Base-by-base conservation (phyloP, 2,797 vertebrate species). In the Lophotriccus pileatus region DNA sequence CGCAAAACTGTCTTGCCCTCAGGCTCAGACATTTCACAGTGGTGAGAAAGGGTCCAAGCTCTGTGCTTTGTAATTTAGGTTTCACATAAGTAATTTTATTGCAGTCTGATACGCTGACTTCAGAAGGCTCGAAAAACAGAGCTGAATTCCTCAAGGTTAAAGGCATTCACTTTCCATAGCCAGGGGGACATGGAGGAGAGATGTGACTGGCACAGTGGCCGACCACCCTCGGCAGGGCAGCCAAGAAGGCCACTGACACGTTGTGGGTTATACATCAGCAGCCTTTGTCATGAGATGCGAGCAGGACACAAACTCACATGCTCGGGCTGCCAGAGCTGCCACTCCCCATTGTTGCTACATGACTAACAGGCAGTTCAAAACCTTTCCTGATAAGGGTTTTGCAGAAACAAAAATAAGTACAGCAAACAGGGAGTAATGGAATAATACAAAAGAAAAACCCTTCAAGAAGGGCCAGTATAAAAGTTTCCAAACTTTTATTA, bases 301-400 rank as follows among this genome's bases (percentile, higher is more conserved):
- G 50, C 2, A 1, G 76, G 49, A 47, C 85, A 85, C 55, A 50
- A 63, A 24, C 47, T 46, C 12, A 1, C 34, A 3, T 1, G 63
- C 67, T 89, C 0, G 6, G 6, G 67, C 24, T 74, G 28, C 27
- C 68, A 30, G 47, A 52, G 4, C 56, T 80, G 83, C 85, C 92
- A 22, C 90, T 95, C 93, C 90, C 49, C 90, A 66, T 93, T 14
- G 22, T 89, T 93, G 77, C 53, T 53, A 20, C 50, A 4, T 92
- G 90, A 96, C 77, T 95, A 89, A 94, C 15, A 34, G 83, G 63
- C 75, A 78, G 58, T 13, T 78, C 58, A 30, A 77, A 89, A 49
- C 58, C 77, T 60, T 43, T 20, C 20, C 56, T 49, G 80, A 84
- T 64, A 88, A 75, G 80, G 37, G 49, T 14, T 78, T 60, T 67